These are phyloP conservation scores for Catagonus wagneri DNA, from an alignment of 2,113 vertebrate species.

Conservation along the genomic window DNA sequence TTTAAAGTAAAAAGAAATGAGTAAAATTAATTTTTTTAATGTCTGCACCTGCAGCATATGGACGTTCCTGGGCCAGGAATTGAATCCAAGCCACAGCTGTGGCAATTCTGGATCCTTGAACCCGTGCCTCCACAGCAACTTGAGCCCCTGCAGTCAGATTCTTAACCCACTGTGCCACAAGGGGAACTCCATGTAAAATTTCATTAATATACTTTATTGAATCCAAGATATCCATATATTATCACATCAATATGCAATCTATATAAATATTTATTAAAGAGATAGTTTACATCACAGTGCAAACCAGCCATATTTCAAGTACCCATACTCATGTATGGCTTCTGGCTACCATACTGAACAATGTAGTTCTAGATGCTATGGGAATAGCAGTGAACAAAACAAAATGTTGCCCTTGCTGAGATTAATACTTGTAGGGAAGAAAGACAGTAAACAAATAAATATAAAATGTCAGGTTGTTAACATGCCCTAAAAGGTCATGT, in stretches of 20 bases:
- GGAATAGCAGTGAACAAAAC: neutral
- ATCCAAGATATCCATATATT: neutral
- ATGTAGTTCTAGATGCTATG: neutral
- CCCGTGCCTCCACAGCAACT: no score
- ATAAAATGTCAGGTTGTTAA: neutral
- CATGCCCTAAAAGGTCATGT: neutral
- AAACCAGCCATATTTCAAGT: neutral
- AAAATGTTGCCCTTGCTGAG: neutral
- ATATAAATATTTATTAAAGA: neutral
- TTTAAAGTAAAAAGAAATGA: neutral
- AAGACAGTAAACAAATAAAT: neutral
- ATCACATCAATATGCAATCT: neutral
- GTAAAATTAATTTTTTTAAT: neutral
- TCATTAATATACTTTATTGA: conserved; percentile 4
- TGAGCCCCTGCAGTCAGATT: no score
- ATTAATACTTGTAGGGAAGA: neutral
- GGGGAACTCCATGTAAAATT: neutral
- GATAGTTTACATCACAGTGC: neutral
- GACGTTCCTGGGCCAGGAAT: no score
- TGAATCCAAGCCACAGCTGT: no score
- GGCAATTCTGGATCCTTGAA: no score
- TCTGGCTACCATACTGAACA: neutral
- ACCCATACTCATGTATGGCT: neutral
- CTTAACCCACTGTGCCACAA: no score
- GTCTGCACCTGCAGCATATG: no score